A percentile compares a stretch with the other conserved stretches of the same genome.
phyloP scores from a whole-genome alignment of 2,797 vertebrate genomes.

The Intellagama lesueurii region DNA sequence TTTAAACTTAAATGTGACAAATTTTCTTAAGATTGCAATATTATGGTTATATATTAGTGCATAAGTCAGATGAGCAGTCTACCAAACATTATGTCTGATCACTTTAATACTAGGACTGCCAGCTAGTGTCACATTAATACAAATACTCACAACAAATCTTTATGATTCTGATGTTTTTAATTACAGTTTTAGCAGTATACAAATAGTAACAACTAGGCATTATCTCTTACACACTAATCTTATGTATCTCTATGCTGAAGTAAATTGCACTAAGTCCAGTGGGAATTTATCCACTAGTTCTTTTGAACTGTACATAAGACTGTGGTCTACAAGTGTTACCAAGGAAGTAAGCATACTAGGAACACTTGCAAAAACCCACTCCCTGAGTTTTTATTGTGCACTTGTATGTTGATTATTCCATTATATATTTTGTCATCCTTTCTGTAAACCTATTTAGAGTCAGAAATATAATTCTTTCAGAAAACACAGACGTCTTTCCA shows the following conservation, averaged over 20 bases:
- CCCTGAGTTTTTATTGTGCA: neutral
- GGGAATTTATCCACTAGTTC: neutral
- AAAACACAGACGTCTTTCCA: neutral
- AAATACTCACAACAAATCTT: neutral
- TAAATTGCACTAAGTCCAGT: neutral
- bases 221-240: neutral
- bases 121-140: neutral
- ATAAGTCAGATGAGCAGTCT: neutral
- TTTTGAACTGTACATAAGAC: neutral
- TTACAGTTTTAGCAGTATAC: neutral
- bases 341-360: neutral
- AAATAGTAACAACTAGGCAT: neutral
- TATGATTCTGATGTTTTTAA: neutral
- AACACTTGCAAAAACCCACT: neutral
- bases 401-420: neutral
- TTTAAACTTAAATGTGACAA: neutral
- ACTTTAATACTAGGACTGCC: neutral
- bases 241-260: neutral
- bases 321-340: neutral
- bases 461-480: neutral
- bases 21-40: neutral
- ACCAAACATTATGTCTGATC: neutral
- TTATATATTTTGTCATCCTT: neutral
- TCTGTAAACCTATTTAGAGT: neutral
- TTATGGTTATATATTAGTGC: neutral